A percentile compares a stretch with the other conserved stretches of the same genome.
Conservation (phyloP, 2,797 vertebrate genomes). For the Sebastes iracundus region DNA sequence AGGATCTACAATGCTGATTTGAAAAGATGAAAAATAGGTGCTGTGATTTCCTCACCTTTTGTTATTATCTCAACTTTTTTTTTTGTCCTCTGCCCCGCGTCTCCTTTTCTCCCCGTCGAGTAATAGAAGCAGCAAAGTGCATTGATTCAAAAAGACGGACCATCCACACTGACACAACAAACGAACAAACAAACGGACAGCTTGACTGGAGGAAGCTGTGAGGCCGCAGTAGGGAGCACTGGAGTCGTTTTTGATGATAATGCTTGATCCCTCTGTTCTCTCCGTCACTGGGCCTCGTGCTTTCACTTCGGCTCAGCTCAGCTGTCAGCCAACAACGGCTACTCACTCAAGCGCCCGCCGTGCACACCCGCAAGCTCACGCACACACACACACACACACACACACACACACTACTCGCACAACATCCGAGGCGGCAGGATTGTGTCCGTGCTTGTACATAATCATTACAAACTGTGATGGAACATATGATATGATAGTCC, state of each 20-base stretch:
- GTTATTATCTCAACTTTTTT: constrained; percentile 1
- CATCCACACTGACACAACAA: constrained; percentile 59
- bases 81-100: constrained; percentile 2
- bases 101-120: constrained; percentile 16
- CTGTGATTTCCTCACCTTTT: constrained; percentile 17
- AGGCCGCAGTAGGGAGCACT: constrained; percentile 57
- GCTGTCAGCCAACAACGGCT: constrained; percentile 49
- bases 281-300: constrained; percentile 55
- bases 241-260: constrained; percentile 71
- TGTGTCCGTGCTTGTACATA: not conserved
- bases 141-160: constrained; percentile 59
- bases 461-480: constrained; percentile 2
- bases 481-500: constrained; percentile 11
- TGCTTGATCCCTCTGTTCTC: constrained; percentile 67
- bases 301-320: constrained; percentile 65
- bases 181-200: constrained; percentile 60
- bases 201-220: constrained; percentile 69
- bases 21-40: not conserved
- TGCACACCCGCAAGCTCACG: not conserved
- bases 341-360: constrained; percentile 28
- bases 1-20: constrained; percentile 10
- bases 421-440: not conserved
- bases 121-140: constrained; percentile 45
- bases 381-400: not conserved
- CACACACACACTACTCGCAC: not conserved